These are phyloP conservation scores for Epinephelus moara DNA, from an alignment of 2,113 vertebrate genomes.

Conservation along the genomic window DNA sequence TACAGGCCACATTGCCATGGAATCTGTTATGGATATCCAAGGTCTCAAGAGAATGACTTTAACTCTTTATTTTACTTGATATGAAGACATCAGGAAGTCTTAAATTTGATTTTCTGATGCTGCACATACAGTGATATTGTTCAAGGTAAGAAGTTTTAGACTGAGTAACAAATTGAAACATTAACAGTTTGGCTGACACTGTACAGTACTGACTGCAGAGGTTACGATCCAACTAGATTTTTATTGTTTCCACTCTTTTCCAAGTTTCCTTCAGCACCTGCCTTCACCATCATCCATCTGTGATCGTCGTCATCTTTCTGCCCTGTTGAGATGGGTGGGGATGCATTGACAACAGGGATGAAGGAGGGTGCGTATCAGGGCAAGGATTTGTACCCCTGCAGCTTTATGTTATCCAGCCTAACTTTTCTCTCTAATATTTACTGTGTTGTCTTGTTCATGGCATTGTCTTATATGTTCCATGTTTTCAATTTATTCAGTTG, in stretches of 20 bases:
- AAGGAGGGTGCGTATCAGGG: neutral
- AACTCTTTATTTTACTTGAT: neutral
- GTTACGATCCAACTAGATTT: neutral
- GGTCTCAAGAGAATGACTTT: too few relatives aligned
- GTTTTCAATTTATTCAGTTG: neutral
- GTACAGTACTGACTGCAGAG: neutral
- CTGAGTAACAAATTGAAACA: neutral
- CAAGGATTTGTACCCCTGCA: neutral
- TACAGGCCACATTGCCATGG: neutral
- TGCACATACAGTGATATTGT: neutral
- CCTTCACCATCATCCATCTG: neutral
- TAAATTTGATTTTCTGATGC: neutral
- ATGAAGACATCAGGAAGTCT: neutral
- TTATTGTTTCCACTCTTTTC: neutral
- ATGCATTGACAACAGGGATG: neutral
- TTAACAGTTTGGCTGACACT: neutral
- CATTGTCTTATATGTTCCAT: too few relatives aligned
- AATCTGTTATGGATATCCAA: neutral
- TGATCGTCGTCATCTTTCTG: neutral
- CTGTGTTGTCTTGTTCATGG: neutral
- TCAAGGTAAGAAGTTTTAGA: neutral
- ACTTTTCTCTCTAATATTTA: neutral
- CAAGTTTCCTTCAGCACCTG: neutral
- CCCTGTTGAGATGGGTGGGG: neutral
- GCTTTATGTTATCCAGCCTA: neutral